phyloP scores from a whole-genome alignment of 2,888 invertebrate genomes.

The Chromoteleia sp. region DNA sequence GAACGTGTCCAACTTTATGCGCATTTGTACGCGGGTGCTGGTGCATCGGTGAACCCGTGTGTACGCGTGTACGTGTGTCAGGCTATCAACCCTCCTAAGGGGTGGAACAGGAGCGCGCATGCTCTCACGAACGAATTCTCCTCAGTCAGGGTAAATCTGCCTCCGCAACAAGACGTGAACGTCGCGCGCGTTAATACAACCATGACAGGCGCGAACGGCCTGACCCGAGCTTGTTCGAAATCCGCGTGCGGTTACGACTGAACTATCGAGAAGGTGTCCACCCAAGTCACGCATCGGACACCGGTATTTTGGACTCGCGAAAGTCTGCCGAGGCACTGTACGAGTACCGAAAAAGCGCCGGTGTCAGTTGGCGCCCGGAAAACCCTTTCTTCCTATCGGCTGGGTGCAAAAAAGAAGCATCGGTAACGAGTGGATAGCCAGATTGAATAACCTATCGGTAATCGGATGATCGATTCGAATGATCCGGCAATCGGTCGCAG shows the following conservation, averaged over 20 bases:
- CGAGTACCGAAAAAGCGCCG: too few relatives aligned
- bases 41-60: constrained; percentile 45
- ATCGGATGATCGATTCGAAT: too few relatives aligned
- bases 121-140: constrained; percentile 81
- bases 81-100: constrained; percentile 73
- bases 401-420: too few relatives aligned
- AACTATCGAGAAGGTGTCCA: neutral
- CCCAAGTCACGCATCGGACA: neutral
- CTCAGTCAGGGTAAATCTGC: constrained; percentile 84
- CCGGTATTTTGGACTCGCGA: too few relatives aligned
- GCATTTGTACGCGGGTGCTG: constrained; percentile 56
- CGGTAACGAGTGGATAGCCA: neutral
- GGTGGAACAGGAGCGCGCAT: constrained; percentile 82
- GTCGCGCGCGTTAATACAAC: constrained; percentile 74
- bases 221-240: constrained; percentile 23
- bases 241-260: constrained; percentile 29
- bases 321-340: too few relatives aligned
- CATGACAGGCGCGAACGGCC: constrained; percentile 71
- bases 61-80: constrained; percentile 49
- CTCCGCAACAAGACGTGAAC: constrained; percentile 82
- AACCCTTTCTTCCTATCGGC: too few relatives aligned
- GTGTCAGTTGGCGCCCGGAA: too few relatives aligned
- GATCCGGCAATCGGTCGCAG: too few relatives aligned
- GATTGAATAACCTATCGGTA: too few relatives aligned
- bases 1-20: constrained; percentile 68